phyloP scores from a whole-genome alignment of 2,888 invertebrate genomes.

The Apotomis capreana region DNA sequence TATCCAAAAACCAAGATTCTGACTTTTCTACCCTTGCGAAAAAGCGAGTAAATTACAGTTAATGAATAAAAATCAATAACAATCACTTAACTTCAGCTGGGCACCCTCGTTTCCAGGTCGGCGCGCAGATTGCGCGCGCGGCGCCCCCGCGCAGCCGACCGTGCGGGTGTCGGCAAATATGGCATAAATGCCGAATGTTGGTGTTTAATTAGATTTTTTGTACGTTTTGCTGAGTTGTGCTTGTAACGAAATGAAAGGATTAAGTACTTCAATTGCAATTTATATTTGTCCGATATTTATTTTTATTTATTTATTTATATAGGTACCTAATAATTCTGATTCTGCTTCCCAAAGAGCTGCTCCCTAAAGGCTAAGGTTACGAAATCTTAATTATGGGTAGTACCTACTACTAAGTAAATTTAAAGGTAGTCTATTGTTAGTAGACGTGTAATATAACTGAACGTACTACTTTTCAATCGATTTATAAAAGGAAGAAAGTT shows the following conservation, averaged over 20 bases:
- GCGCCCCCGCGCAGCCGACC: slow-evolving; percentile 28
- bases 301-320: no score
- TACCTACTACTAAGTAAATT: no score
- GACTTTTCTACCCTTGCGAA: background rate
- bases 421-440: no score
- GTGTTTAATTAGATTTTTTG: slow-evolving; percentile 1
- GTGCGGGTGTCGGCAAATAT: slow-evolving; percentile 40
- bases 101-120: slow-evolving; percentile 39
- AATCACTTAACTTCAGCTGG: slow-evolving; percentile 33
- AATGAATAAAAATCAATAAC: slow-evolving; percentile 30
- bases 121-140: slow-evolving; percentile 30
- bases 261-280: no score
- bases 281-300: no score
- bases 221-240: slow-evolving; percentile 11
- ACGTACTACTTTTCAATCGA: no score
- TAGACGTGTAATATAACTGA: no score
- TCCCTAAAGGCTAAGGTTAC: no score
- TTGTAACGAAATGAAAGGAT: background rate
- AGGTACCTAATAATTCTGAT: no score
- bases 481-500: no score
- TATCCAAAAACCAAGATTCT: slow-evolving; percentile 5
- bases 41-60: background rate
- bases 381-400: no score
- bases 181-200: slow-evolving; percentile 18
- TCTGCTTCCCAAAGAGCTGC: no score